These are phyloP conservation scores for Simalia tracyae DNA, from an alignment of 2,797 vertebrate species.

Conservation along the genomic window DNA sequence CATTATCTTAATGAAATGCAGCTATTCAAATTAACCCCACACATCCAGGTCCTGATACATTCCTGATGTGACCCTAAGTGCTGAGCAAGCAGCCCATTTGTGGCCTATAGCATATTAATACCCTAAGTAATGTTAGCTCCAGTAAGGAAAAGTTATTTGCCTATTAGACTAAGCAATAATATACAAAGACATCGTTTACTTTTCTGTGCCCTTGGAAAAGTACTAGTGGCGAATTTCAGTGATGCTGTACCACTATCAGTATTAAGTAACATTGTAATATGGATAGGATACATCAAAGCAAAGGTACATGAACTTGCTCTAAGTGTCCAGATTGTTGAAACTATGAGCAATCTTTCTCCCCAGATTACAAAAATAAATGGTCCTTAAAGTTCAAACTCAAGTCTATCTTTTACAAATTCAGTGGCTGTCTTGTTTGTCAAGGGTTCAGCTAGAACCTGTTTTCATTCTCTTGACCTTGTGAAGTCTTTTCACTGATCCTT, in stretches of 20 bases:
- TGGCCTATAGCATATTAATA: conserved; percentile 31
- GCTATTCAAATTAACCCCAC: conserved; percentile 41
- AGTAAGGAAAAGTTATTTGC: not conserved
- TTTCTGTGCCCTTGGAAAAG: conserved; percentile 11
- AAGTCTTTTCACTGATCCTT: not conserved
- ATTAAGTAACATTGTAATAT: not conserved
- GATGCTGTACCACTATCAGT: not conserved
- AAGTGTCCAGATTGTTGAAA: not conserved
- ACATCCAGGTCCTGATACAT: conserved; percentile 21
- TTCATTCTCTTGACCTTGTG: not conserved
- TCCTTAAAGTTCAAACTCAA: not conserved
- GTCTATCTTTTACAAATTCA: not conserved
- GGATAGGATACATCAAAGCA: not conserved
- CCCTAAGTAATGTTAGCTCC: not conserved
- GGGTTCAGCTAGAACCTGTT: not conserved
- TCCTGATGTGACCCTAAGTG: conserved; percentile 23
- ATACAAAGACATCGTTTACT: not conserved
- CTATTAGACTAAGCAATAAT: not conserved
- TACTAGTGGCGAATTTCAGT: not conserved
- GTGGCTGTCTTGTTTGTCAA: not conserved
- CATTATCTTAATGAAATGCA: conserved; percentile 37
- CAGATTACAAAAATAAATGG: not conserved
- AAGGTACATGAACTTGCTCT: not conserved
- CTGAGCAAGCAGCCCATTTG: conserved; percentile 16
- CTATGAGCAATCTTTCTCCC: not conserved